Evolutionary conservation across 1,140 invertebrate species (phyloP), one percentile per base, ranked within the genome.

Genomic region (Drosophila lowei): DNA sequence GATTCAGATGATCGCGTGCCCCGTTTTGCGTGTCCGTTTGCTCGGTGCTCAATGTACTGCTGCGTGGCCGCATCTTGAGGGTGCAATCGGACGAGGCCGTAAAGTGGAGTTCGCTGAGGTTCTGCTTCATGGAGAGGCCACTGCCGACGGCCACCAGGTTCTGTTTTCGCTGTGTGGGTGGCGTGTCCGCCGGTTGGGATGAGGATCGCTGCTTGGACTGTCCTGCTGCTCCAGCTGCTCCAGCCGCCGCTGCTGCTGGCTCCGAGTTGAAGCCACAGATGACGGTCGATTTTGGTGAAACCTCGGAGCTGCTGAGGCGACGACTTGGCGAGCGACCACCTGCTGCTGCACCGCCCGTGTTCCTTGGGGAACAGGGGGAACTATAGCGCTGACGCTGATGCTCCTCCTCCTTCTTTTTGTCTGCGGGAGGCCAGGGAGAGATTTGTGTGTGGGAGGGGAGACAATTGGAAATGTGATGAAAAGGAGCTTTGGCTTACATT

Each of bases 401-500:
- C 42, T 83, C 89, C 68, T 90, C 89, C 48, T 84, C 89, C 52
- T 90, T 90, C 56, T 89, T 90, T 57, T 88, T 88, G 62, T 90
- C 89, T 90, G 63, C 3, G 41, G 49, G 21, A 1, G 18, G 4
- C 11, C 11, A 38, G 44, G 23, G 2, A 16, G 3, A 30, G n/a
- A 47, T 7, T 30, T 8, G 30, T 11, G 30, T 1, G 30, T 3
- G 30, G 2, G 6, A 28, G 62, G 50, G 67, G 25, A 61, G 52
- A 41, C 30, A 42, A 18, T 49, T 56, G 50, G 52, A 53, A 52
- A 41, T 30, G 44, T 38, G 50, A 52, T 64, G 52, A 38, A 38
- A 13, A 38, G 34, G 34, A 5, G 28, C 38, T 58, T n/a, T 18
- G 25, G n/a, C 13, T 53, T 48, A 15, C 46, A 53, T 25, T 61